Conservation (phyloP, 1,140 invertebrate species). For the Micrasema minimum region DNA sequence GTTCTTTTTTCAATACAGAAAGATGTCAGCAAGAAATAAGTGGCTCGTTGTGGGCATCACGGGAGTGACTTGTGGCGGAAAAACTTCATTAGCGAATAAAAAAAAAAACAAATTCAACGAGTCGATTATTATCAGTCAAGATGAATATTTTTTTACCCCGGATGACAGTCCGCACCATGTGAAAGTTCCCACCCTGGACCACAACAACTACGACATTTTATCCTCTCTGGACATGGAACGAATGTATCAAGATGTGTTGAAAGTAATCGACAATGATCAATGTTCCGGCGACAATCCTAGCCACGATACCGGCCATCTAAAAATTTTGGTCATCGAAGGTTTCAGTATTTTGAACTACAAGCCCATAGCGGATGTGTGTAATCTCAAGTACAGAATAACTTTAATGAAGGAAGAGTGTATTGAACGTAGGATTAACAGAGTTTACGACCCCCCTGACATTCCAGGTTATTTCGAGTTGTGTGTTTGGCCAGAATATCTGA, state of each 20-base stretch:
- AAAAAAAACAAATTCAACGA: slow-evolving; percentile 67
- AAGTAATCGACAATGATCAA: neutral
- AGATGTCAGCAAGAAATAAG: slow-evolving; percentile 50
- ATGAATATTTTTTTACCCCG: slow-evolving; percentile 83
- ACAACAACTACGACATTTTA: slow-evolving; percentile 83
- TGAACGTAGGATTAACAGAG: slow-evolving; percentile 68
- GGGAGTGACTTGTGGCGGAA: slow-evolving; percentile 83
- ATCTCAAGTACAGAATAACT: slow-evolving; percentile 79
- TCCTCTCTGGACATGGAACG: slow-evolving; percentile 79
- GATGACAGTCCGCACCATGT: slow-evolving; percentile 75
- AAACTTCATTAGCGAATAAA: slow-evolving; percentile 76
- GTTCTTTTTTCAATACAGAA: neutral
- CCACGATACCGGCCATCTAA: neutral
- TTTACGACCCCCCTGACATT: slow-evolving; percentile 82
- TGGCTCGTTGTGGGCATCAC: slow-evolving; percentile 80
- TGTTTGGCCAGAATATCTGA: slow-evolving; percentile 80
- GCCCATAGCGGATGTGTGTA: slow-evolving; percentile 73
- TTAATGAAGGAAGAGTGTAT: slow-evolving; percentile 75
- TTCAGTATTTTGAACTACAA: slow-evolving; percentile 74
- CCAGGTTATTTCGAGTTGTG: slow-evolving; percentile 82
- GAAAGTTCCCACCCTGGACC: slow-evolving; percentile 73
- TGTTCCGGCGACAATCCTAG: neutral
- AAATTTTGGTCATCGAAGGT: slow-evolving; percentile 59
- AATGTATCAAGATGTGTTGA: slow-evolving; percentile 72
- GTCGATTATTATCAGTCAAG: slow-evolving; percentile 70